phyloP scores from a whole-genome alignment of 2,888 invertebrate genomes.

The Nasonovia ribisnigri region DNA sequence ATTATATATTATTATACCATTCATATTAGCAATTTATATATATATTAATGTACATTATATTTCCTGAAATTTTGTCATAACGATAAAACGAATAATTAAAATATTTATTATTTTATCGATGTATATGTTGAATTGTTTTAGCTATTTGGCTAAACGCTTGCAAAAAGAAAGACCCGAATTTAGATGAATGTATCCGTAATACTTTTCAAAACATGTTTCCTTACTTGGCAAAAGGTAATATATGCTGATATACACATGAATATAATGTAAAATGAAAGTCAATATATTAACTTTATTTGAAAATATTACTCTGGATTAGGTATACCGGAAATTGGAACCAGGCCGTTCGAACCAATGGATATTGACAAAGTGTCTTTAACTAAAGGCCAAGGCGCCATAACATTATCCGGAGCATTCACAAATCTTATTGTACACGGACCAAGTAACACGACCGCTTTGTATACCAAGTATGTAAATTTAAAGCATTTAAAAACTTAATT shows the following conservation, averaged over 20 bases:
- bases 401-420: constrained; percentile 74
- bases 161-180: constrained; percentile 72
- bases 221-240: constrained; percentile 73
- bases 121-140: constrained; percentile 69
- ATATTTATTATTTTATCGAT: not conserved
- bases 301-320: constrained; percentile 69
- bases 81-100: not conserved
- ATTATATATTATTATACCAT: not conserved
- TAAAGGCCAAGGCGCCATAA: constrained; percentile 74
- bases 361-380: constrained; percentile 74
- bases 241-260: not conserved
- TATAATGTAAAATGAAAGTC: not conserved
- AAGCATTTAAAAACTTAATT: not conserved
- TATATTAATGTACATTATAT: not conserved
- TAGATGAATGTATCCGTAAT: constrained; percentile 73
- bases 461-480: constrained; percentile 70
- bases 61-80: not conserved
- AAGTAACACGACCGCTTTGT: constrained; percentile 73
- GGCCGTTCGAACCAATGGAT: constrained; percentile 74
- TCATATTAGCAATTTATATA: not conserved
- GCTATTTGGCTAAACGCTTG: constrained; percentile 74
- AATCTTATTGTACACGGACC: constrained; percentile 74
- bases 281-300: constrained; percentile 41
- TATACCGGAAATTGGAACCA: constrained; percentile 75
- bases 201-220: constrained; percentile 75